These are phyloP conservation scores for Steinernema khuongi DNA, from an alignment of 1,140 invertebrate species.

Conservation along the genomic window DNA sequence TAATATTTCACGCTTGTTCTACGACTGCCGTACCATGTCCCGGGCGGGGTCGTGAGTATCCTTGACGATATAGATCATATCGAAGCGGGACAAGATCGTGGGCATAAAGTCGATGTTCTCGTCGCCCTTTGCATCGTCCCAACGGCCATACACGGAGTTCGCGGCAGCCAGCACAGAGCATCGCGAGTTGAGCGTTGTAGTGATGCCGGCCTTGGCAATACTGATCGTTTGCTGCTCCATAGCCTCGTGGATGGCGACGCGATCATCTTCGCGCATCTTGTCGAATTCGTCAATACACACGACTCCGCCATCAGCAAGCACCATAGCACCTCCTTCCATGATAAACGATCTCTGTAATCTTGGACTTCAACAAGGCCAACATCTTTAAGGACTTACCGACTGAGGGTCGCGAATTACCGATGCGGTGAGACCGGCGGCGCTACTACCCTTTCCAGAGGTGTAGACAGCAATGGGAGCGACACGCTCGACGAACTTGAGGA, in stretches of 20 bases:
- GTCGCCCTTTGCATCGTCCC: constrained; percentile 96
- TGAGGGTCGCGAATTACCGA: constrained; percentile 88
- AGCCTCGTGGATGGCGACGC: constrained; percentile 98
- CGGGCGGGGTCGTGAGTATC: constrained; percentile 83
- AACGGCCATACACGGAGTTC: constrained; percentile 93
- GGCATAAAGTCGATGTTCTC: constrained; percentile 99
- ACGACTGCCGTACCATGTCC: constrained; percentile 69
- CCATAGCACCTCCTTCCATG: constrained; percentile 99
- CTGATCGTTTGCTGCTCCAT: constrained; percentile 99
- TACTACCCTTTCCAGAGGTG: constrained; percentile 96
- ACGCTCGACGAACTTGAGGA: constrained; percentile 93
- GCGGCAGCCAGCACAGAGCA: constrained; percentile 97
- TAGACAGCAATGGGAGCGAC: constrained; percentile 91
- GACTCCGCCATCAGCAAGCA: constrained; percentile 94
- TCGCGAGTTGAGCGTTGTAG: constrained; percentile 92
- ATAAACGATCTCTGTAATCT: constrained; percentile 82
- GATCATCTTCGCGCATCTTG: constrained; percentile 98
- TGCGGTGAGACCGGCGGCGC: constrained; percentile 94
- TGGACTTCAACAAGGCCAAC: constrained; percentile 4
- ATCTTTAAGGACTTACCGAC: constrained; percentile 66
- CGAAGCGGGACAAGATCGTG: constrained; percentile 97
- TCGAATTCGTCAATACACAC: constrained; percentile 99
- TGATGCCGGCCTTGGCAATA: constrained; percentile 98
- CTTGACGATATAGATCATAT: constrained; percentile 99
- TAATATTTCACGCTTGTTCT: constrained; percentile 23